Conservation (phyloP, 2,888 invertebrate species). For the Ophraella communa region DNA sequence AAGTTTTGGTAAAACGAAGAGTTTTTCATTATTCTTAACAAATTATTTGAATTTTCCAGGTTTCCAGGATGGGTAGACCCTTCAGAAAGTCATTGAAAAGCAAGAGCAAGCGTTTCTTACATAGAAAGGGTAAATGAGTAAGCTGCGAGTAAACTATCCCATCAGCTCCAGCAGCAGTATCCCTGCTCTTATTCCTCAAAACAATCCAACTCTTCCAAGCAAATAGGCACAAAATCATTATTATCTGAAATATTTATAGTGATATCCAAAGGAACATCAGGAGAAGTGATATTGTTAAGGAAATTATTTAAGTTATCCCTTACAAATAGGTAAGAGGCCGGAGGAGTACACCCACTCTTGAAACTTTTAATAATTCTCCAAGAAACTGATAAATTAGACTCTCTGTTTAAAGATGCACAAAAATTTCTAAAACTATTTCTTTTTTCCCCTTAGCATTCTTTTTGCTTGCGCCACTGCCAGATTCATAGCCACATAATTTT, state of each 20-base stretch:
- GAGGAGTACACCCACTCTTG: neutral
- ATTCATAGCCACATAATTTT: neutral
- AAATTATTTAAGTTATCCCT: neutral
- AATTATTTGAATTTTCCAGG: slow-evolving; percentile 5
- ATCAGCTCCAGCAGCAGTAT: neutral
- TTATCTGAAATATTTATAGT: neutral
- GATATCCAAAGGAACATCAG: neutral
- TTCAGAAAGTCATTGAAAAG: neutral
- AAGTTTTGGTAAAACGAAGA: too few species aligned
- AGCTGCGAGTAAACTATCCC: neutral
- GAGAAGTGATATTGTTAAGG: neutral
- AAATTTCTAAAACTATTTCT: neutral
- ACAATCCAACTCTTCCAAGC: neutral
- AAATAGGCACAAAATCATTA: neutral
- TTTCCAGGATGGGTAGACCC: neutral
- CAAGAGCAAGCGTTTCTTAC: neutral
- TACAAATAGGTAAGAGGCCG: too few species aligned
- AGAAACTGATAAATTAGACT: neutral
- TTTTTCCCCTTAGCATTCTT: neutral
- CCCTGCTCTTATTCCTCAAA: neutral
- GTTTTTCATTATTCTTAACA: too few species aligned
- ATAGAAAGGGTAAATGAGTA: neutral
- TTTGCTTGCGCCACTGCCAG: neutral
- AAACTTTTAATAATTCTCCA: neutral
- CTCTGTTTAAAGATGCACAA: neutral